Conservation (phyloP, 2,888 invertebrate genomes). For the Julus scandinavius region DNA sequence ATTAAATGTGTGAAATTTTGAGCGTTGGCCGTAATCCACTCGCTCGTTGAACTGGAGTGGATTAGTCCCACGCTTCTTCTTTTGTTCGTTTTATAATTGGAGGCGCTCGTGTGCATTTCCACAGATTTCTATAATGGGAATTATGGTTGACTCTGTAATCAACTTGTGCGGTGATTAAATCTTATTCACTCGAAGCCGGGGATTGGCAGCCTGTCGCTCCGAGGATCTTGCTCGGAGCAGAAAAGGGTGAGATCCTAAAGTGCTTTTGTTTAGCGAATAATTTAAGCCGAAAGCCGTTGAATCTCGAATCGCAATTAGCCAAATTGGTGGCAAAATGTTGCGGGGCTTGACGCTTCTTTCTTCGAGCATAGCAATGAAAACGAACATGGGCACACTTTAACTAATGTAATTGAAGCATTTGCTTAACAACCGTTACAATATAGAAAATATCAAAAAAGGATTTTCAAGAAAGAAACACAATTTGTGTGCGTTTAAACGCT, state of each 20-base stretch:
- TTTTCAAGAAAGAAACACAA: background rate
- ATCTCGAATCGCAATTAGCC: background rate
- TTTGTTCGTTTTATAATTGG: slow-evolving; percentile 32
- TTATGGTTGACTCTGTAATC: slow-evolving; percentile 42
- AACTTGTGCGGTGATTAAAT: slow-evolving; percentile 42
- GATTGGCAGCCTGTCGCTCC: background rate
- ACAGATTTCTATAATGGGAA: slow-evolving; percentile 42
- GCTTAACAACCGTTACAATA: no score
- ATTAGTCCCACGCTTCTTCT: background rate
- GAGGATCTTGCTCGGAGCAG: background rate
- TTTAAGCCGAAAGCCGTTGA: background rate
- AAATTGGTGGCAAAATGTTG: slow-evolving; percentile 9
- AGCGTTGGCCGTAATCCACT: slow-evolving; percentile 11
- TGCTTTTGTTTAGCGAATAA: slow-evolving; percentile 19
- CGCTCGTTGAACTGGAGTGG: background rate
- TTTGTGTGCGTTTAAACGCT: no score
- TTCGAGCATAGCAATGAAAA: background rate
- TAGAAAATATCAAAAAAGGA: background rate
- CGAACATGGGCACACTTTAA: no score
- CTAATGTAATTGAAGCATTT: no score
- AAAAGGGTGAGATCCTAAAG: background rate
- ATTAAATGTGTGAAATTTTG: background rate
- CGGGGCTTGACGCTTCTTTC: background rate
- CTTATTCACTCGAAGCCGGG: slow-evolving; percentile 26
- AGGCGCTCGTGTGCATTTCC: slow-evolving; percentile 42